A percentile compares a stretch with the other conserved stretches of the same genome.
phyloP scores from a whole-genome alignment of 2,797 vertebrate genomes.

The Bufotes viridis region DNA sequence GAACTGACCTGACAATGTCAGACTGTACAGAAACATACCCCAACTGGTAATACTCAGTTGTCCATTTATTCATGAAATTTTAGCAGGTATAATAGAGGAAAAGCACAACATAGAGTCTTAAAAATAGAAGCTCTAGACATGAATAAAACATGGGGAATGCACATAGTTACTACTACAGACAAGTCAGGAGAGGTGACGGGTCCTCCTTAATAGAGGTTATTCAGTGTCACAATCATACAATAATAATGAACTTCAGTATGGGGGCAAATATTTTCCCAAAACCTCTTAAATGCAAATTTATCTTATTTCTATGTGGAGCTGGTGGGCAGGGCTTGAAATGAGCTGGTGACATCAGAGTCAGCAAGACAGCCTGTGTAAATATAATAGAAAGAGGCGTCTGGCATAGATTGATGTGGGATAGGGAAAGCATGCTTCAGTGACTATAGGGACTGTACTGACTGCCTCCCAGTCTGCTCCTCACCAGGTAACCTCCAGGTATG shows the following conservation, averaged over 20 bases:
- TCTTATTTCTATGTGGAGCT: background rate
- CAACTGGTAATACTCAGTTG: too few species aligned
- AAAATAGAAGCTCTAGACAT: too few species aligned
- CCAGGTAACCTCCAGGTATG: background rate
- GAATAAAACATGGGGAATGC: too few species aligned
- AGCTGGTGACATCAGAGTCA: constrained; percentile 45
- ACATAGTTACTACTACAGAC: too few species aligned
- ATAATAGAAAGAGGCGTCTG: constrained; percentile 31
- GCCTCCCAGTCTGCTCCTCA: background rate
- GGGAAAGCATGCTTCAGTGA: constrained; percentile 24
- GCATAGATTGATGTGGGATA: constrained; percentile 28
- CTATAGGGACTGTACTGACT: background rate
- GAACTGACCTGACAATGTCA: too few species aligned
- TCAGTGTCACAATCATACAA: background rate
- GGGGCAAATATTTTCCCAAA: background rate
- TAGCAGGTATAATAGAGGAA: too few species aligned
- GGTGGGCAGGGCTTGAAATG: constrained; percentile 43
- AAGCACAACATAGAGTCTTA: too few species aligned
- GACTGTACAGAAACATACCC: too few species aligned
- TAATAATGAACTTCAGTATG: background rate
- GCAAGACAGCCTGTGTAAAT: constrained; percentile 34
- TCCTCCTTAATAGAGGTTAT: background rate
- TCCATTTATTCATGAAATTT: too few species aligned
- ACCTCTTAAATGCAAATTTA: background rate
- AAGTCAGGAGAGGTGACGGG: too few species aligned